A percentile compares a stretch with the other conserved stretches of the same genome.
Conservation (phyloP, 2,113 vertebrate species). For the Sardina pilchardus region DNA sequence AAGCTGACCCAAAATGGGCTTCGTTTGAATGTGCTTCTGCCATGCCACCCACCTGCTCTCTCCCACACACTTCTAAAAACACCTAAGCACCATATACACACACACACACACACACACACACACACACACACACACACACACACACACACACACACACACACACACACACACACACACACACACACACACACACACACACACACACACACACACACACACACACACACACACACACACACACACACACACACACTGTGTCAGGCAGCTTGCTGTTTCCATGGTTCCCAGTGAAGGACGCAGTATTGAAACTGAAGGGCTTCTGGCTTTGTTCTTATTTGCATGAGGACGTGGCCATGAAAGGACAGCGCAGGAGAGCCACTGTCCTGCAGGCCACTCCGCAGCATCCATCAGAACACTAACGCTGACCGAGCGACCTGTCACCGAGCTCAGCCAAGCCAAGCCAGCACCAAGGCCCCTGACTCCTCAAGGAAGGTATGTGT, state of each 20-base stretch:
- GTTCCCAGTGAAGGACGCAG: background rate
- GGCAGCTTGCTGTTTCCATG: conserved; percentile 9
- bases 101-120: background rate
- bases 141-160: background rate
- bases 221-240: no score
- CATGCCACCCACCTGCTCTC: background rate
- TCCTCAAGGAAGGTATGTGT: background rate
- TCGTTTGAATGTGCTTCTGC: background rate
- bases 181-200: background rate
- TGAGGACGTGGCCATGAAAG: background rate
- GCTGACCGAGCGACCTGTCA: background rate
- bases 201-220: background rate
- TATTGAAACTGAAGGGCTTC: background rate
- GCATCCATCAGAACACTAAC: background rate
- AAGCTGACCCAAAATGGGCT: background rate
- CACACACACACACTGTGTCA: background rate
- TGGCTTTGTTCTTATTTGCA: background rate
- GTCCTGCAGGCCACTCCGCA: background rate
- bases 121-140: no score
- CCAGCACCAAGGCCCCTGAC: no score
- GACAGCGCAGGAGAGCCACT: background rate
- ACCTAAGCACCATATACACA: background rate
- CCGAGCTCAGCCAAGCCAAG: background rate
- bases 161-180: background rate
- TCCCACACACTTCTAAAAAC: background rate